A percentile compares a stretch with the other conserved stretches of the same genome.
These are phyloP conservation scores for Caenorhabditis angaria DNA, from an alignment of 2,888 invertebrate species.

Conservation along the genomic window DNA sequence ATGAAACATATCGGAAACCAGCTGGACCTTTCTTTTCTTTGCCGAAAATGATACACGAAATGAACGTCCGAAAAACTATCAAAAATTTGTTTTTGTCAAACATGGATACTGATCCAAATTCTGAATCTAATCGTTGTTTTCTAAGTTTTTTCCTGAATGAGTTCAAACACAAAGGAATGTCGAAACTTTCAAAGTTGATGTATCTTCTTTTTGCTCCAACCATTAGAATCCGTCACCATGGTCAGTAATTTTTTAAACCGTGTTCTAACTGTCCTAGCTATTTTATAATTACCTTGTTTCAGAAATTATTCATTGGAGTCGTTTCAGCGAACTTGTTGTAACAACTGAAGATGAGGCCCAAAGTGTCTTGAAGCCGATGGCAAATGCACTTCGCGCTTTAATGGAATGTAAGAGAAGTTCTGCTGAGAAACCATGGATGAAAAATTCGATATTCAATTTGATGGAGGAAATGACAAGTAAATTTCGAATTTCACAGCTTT, in stretches of 20 bases:
- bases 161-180: conserved; percentile 8
- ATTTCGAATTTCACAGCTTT: background rate
- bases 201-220: conserved; percentile 34
- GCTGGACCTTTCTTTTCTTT: background rate
- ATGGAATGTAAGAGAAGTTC: conserved; percentile 15
- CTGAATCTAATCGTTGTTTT: conserved; percentile 19
- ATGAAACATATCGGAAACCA: conserved; percentile 13
- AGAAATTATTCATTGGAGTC: conserved; percentile 35
- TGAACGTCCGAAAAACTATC: conserved; percentile 10
- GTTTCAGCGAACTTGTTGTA: conserved; percentile 15
- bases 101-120: conserved; percentile 8
- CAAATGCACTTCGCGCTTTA: conserved; percentile 24
- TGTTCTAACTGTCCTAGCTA: background rate
- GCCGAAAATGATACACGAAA: background rate
- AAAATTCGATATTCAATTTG: conserved; percentile 34
- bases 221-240: background rate
- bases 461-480: conserved; percentile 45
- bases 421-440: conserved; percentile 20
- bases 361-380: conserved; percentile 9
- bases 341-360: conserved; percentile 13
- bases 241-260: background rate
- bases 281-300: background rate
- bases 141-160: conserved; percentile 19
- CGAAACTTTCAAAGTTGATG: conserved; percentile 15
- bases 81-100: conserved; percentile 18